Percentiles rank a stretch among this genome's conserved stretches.
Evolutionary conservation across 2,113 vertebrate species (phyloP).

Genomic region (Salvelinus sp.): DNA sequence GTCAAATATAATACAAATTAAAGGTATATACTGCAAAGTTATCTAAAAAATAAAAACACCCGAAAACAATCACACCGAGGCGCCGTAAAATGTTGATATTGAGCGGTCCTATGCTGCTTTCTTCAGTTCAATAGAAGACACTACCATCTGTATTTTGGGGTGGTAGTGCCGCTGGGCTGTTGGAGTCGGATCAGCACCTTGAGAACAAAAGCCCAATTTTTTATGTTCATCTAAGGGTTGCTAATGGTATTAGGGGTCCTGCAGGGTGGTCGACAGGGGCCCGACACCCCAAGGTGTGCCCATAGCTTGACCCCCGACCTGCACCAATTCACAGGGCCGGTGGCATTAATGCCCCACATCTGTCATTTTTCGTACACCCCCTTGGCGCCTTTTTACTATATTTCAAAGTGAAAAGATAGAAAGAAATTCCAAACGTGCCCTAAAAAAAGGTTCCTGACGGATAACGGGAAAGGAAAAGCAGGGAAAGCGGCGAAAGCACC

Average conservation of each 20-base stretch:
- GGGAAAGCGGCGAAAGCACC: not conserved
- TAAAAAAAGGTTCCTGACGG: not conserved
- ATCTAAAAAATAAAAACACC: not conserved
- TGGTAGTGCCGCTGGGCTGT: constrained; percentile 60
- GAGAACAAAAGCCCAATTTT: constrained; percentile 99
- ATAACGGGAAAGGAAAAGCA: not conserved
- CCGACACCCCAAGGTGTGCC: constrained; percentile 85
- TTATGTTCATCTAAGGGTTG: constrained; percentile 99
- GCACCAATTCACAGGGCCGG: constrained; percentile 83
- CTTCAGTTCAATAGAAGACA: constrained; percentile 67
- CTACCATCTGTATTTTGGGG: constrained; percentile 84
- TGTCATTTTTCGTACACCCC: constrained; percentile 82
- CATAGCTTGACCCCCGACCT: constrained; percentile 91
- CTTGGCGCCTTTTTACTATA: constrained; percentile 29
- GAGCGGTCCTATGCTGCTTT: constrained; percentile 71
- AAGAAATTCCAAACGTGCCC: too few relatives aligned
- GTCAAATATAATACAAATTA: not conserved
- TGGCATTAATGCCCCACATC: constrained; percentile 87
- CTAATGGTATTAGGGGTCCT: constrained; percentile 98
- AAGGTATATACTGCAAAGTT: not conserved
- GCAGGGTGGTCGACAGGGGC: constrained; percentile 92
- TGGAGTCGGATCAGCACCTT: constrained; percentile 87
- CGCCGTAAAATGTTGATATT: not conserved
- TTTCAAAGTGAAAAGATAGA: too few relatives aligned
- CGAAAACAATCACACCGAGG: not conserved